These are phyloP conservation scores for Epizoanthus stellaris DNA, from an alignment of 92 coral and sea anemone genomes.

Conservation along the genomic window DNA sequence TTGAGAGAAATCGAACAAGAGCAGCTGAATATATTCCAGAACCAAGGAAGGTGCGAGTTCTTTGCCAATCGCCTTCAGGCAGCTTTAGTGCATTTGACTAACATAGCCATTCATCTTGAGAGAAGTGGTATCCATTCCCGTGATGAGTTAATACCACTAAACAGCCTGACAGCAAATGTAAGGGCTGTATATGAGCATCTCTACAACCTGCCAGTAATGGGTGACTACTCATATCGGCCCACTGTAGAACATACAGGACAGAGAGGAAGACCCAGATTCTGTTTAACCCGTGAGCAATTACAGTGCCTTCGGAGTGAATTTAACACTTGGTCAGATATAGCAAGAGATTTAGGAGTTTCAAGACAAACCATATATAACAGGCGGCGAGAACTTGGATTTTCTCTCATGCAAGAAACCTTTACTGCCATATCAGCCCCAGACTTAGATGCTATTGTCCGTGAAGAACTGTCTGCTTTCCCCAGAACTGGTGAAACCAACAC, in stretches of 20 bases:
- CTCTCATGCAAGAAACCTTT: too few species aligned
- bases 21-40: not conserved
- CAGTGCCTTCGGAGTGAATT: slow-evolving; percentile 37
- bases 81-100: slow-evolving; percentile 7
- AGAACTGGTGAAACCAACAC: too few species aligned
- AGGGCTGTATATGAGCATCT: slow-evolving; percentile 2
- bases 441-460: too few species aligned
- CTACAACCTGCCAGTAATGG: slow-evolving; percentile 22
- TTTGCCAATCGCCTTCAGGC: slow-evolving; percentile 45
- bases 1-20: slow-evolving; percentile 13
- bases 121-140: not conserved
- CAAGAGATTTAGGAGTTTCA: slow-evolving; percentile 35
- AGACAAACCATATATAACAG: slow-evolving; percentile 46
- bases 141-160: not conserved
- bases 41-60: slow-evolving; percentile 42
- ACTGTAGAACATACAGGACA: slow-evolving; percentile 4
- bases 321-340: slow-evolving; percentile 41
- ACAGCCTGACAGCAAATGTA: slow-evolving; percentile 31
- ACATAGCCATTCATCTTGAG: slow-evolving; percentile 20
- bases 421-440: too few species aligned
- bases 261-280: slow-evolving; percentile 52
- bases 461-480: too few species aligned
- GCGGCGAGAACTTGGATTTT: slow-evolving; percentile 7
- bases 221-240: slow-evolving; percentile 40
- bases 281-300: slow-evolving; percentile 38